Evolutionary conservation across 2,888 invertebrate species (phyloP), one percentile per base, ranked within the genome.

Genomic region (Trichopoda pennipes): DNA sequence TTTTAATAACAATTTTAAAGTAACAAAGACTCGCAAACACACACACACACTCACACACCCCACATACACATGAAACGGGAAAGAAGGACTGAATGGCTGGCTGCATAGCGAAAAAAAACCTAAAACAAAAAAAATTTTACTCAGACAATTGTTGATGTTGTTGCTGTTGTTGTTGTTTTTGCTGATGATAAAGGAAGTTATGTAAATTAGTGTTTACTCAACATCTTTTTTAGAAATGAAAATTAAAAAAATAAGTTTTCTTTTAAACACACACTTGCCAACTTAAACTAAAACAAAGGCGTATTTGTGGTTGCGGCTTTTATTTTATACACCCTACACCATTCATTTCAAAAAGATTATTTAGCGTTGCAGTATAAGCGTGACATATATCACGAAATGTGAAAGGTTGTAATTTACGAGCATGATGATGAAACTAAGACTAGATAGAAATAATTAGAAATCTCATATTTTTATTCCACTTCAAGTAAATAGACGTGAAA

Each of bases 171-270:
- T 55, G 38, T 44, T 75, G 55, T 79, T 53, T 9, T 60, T 61
- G 77, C 42, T 63, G 44, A 63, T 74, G 74, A 69, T 61, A 77
- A 78, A 88, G 84, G 84, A 90, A 90, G 90, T 90, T 90, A 90
- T 90, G 90, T 89, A 90, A 90, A 90, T 90, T 89, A 90, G 89
- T 90, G 91, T 90, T 90, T 90, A 88, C 88, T 90, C 90, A 90
- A 90, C 90, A 89, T 89, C 88, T 88, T 89, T 89, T 87, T 60
- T 69, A 53, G 44, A 75, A 79, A 77, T 73, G 63, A 55, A 84
- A 81, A 80, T 76, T 69, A 53, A n/a, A 73, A 72, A 83, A 77
- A 79, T 69, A 79, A 79, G 47, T 79, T 58, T 75, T 72, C 61
- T 68, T 66, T 70, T 47, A 72, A 47, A 58, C 56, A 49, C 61